Conservation (phyloP, 2,888 invertebrate genomes). For the Mythimna lalbum region DNA sequence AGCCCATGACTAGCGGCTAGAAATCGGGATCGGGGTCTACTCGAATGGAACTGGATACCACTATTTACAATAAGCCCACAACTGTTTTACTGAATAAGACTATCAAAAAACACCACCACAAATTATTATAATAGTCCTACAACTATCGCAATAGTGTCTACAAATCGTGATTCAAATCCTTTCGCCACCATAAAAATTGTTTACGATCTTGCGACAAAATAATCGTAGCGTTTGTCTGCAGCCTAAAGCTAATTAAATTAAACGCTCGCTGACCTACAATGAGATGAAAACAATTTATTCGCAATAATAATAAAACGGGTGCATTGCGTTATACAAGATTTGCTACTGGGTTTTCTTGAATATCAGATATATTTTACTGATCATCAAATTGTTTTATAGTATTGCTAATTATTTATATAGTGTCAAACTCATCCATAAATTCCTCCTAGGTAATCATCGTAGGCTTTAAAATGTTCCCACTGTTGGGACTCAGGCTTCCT, state of each 20-base stretch:
- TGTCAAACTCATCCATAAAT: too few relatives aligned
- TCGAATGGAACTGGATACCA: too few relatives aligned
- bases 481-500: too few relatives aligned
- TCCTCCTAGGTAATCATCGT: too few relatives aligned
- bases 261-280: conserved; percentile 71
- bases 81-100: not conserved
- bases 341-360: conserved; percentile 28
- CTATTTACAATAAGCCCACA: not conserved
- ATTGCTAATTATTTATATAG: too few relatives aligned
- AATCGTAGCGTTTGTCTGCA: conserved; percentile 44
- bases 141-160: not conserved
- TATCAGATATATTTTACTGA: too few relatives aligned
- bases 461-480: too few relatives aligned
- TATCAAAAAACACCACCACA: not conserved
- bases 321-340: conserved; percentile 42
- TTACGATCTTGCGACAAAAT: conserved; percentile 37
- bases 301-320: conserved; percentile 69
- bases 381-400: too few relatives aligned
- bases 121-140: not conserved
- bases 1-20: too few relatives aligned
- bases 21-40: too few relatives aligned
- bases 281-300: conserved; percentile 72
- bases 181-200: not conserved
- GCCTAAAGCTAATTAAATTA: conserved; percentile 70
- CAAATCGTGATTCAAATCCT: conserved; percentile 3